Evolutionary conservation across 2,888 invertebrate species (phyloP).

Genomic region (Polydesmus complanatus): DNA sequence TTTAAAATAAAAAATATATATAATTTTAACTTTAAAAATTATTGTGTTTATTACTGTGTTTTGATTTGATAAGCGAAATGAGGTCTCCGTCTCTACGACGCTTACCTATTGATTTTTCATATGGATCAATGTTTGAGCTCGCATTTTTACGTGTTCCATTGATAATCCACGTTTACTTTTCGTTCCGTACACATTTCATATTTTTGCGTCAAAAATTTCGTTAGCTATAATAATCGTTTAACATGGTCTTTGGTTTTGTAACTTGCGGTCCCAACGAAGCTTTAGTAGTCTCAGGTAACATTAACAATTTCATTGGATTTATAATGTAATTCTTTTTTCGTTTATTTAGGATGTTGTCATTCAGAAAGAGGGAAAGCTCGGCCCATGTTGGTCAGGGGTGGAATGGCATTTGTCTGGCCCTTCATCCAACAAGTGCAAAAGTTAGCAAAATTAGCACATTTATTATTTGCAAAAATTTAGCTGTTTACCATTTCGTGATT

Average conservation of each 20-base stretch:
- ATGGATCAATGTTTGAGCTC: too few relatives aligned
- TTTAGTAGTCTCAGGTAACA: constrained; percentile 79
- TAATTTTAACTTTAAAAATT: too few relatives aligned
- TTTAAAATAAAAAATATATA: too few relatives aligned
- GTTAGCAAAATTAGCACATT: constrained; percentile 21
- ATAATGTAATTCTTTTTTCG: not conserved
- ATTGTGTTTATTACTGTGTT: too few relatives aligned
- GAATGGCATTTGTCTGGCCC: constrained; percentile 38
- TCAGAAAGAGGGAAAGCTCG: constrained; percentile 34
- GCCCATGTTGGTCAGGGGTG: constrained; percentile 35
- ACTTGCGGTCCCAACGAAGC: constrained; percentile 92
- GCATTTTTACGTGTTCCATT: too few relatives aligned
- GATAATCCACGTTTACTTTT: too few relatives aligned
- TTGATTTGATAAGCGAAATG: too few relatives aligned
- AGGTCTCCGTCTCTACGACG: too few relatives aligned
- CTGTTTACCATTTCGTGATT: not conserved
- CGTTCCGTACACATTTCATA: too few relatives aligned
- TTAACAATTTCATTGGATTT: not conserved
- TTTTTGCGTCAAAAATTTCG: too few relatives aligned
- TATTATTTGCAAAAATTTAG: constrained; percentile 8
- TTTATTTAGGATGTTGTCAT: not conserved
- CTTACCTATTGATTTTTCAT: too few relatives aligned
- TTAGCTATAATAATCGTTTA: not conserved
- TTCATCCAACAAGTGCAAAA: constrained; percentile 35
- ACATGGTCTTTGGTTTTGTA: constrained; percentile 52